phyloP scores from a whole-genome alignment of 2,797 vertebrate genomes.

The Octomys mimax region DNA sequence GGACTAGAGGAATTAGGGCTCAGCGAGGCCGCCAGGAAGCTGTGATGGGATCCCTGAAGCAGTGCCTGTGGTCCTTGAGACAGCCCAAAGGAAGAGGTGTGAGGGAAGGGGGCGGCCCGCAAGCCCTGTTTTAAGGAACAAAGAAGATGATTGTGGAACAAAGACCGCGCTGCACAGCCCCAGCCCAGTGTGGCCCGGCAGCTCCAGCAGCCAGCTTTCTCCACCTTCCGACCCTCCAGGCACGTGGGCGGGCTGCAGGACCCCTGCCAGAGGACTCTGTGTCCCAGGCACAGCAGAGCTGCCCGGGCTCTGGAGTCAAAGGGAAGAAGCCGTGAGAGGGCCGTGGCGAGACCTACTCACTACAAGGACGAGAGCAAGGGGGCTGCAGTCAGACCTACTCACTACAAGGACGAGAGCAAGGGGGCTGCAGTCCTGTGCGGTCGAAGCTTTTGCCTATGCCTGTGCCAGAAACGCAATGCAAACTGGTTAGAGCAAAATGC shows the following conservation, averaged over 20 bases:
- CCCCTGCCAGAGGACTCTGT: not conserved
- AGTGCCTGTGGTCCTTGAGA: conserved; percentile 30
- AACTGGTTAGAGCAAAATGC: not conserved
- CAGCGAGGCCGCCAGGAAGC: not conserved
- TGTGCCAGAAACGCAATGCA: not conserved
- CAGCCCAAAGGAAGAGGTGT: not conserved
- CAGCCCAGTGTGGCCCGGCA: not conserved
- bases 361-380: not conserved
- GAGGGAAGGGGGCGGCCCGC: not conserved
- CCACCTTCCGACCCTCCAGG: not conserved
- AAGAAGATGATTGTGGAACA: not conserved
- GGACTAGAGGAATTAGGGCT: conserved; percentile 31
- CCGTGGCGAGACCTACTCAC: not conserved
- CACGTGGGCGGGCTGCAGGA: not conserved
- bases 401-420: not conserved
- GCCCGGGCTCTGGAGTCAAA: not conserved
- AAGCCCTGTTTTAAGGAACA: not conserved
- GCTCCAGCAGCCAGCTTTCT: not conserved
- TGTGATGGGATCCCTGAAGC: not conserved
- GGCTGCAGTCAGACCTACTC: not conserved
- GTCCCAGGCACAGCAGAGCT: not conserved
- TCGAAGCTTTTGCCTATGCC: not conserved
- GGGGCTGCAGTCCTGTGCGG: not conserved
- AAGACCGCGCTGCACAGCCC: not conserved
- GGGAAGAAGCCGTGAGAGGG: not conserved